These are phyloP conservation scores for Myotis davidii DNA, from an alignment of 2,113 vertebrate species.

Conservation along the genomic window DNA sequence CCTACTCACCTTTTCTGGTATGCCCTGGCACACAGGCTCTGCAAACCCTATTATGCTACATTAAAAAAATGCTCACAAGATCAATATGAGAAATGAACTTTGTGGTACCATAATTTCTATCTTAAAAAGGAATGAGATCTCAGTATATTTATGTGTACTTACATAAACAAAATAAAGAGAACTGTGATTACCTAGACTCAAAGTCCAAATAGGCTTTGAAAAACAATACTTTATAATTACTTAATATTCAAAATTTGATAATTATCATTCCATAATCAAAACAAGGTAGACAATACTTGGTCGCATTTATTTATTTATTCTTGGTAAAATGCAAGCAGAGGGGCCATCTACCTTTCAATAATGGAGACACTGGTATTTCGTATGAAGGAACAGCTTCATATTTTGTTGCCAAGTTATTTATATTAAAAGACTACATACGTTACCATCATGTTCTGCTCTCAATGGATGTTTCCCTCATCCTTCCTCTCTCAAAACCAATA, in stretches of 20 bases:
- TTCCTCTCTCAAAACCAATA: not conserved
- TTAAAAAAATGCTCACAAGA: not conserved
- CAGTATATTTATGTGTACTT: not conserved
- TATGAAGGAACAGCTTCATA: not conserved
- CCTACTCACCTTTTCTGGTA: not conserved
- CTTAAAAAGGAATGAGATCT: not conserved
- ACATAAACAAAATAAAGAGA: not conserved
- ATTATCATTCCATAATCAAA: not conserved
- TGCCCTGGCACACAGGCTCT: not conserved
- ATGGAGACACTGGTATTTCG: not conserved
- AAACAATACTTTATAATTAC: conserved; percentile 1
- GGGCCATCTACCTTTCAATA: not conserved
- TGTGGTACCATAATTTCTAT: not conserved
- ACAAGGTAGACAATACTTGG: not conserved
- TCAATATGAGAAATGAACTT: not conserved
- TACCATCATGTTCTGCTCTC: not conserved
- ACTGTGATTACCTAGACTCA: not conserved
- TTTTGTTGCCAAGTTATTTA: not conserved
- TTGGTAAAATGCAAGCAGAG: not conserved
- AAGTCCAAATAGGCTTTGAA: not conserved
- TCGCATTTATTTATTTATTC: not conserved
- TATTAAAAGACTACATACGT: not conserved
- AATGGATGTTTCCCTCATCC: not conserved
- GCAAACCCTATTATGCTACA: not conserved
- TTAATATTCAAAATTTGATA: not conserved